Conservation (phyloP, 2,113 vertebrate genomes). For the Amphiprion percula region DNA sequence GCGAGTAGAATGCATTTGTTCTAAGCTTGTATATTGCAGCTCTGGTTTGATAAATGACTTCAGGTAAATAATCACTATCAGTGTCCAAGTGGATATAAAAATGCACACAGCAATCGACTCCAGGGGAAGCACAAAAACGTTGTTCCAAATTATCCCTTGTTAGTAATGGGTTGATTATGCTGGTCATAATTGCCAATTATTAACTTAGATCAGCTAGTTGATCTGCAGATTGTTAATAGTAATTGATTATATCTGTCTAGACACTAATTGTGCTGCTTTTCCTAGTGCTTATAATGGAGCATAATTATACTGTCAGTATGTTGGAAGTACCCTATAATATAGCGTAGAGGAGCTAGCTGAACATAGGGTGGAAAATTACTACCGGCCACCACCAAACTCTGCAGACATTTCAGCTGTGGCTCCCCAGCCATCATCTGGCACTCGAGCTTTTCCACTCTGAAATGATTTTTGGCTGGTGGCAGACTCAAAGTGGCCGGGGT, state of each 20-base stretch:
- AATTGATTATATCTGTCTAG: conserved; percentile 73
- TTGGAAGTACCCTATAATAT: conserved; percentile 62
- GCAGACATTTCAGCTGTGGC: conserved; percentile 17
- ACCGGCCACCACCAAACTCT: conserved; percentile 37
- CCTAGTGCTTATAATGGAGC: conserved; percentile 57
- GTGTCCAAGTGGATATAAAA: conserved; percentile 35
- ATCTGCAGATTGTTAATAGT: conserved; percentile 74
- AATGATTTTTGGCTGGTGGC: conserved; percentile 25
- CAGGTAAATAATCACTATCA: conserved; percentile 52
- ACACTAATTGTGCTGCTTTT: conserved; percentile 70
- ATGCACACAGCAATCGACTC: conserved; percentile 18
- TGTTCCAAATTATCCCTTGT: conserved; percentile 55
- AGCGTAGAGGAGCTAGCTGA: conserved; percentile 45
- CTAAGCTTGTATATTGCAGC: background rate
- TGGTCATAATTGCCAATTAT: conserved; percentile 76
- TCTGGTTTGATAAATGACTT: conserved; percentile 47
- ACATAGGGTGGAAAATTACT: conserved; percentile 58
- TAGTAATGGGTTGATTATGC: conserved; percentile 70
- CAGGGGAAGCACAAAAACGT: conserved; percentile 24
- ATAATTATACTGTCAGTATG: conserved; percentile 70
- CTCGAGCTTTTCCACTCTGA: conserved; percentile 33
- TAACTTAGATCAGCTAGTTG: conserved; percentile 68
- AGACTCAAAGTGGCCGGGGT: conserved; percentile 20
- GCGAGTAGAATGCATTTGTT: background rate
- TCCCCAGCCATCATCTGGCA: conserved; percentile 35